Evolutionary conservation across 2,888 invertebrate genomes (phyloP).

Genomic region (Apamea monoglypha): DNA sequence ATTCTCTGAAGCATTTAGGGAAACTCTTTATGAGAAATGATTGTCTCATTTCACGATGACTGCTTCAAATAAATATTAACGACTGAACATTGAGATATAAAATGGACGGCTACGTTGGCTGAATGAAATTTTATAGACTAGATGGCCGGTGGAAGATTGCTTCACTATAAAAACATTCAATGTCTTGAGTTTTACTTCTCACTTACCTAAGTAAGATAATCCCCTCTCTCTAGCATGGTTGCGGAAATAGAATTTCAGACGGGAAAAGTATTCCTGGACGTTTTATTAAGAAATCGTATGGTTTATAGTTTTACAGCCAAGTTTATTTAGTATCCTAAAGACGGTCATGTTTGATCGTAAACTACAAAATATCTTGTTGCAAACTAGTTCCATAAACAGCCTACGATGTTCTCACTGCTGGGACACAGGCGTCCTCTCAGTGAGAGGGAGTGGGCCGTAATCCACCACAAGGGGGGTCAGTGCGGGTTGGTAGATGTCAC

Average conservation of each 20-base stretch:
- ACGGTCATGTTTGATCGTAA: background rate
- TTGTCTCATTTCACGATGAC: constrained; percentile 64
- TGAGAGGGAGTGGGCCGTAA: background rate
- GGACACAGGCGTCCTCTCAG: background rate
- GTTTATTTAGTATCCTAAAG: background rate
- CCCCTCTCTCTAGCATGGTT: constrained; percentile 4
- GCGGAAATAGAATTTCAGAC: background rate
- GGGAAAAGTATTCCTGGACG: background rate
- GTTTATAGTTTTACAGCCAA: background rate
- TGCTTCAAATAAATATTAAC: constrained; percentile 68
- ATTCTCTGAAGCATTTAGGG: constrained; percentile 59
- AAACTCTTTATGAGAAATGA: constrained; percentile 62
- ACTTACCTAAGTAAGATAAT: constrained; percentile 37
- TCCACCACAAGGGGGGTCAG: background rate
- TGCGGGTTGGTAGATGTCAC: background rate
- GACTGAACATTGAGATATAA: constrained; percentile 62
- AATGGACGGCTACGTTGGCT: constrained; percentile 52
- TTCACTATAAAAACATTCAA: constrained; percentile 52
- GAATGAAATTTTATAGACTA: constrained; percentile 60
- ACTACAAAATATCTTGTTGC: background rate
- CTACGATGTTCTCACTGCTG: background rate
- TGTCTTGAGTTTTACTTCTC: constrained; percentile 39
- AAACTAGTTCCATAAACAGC: no score
- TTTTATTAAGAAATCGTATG: constrained; percentile 1
- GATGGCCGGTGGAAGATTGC: constrained; percentile 53